phyloP scores from a whole-genome alignment of 1,140 invertebrate genomes.

The Ceratosolen solmsi region DNA sequence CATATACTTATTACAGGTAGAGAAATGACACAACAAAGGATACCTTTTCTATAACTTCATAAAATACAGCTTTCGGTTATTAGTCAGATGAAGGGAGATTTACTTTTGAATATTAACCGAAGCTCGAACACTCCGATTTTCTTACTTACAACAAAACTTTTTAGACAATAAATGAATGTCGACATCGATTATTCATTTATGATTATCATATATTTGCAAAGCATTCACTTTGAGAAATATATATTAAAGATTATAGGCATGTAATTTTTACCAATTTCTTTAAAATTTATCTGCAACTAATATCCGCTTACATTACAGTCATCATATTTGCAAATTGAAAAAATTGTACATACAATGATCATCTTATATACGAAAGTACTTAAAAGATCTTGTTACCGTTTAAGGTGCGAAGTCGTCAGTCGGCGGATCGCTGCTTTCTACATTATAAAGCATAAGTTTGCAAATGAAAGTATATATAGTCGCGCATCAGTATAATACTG shows the following conservation, averaged over 20 bases:
- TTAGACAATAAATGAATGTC: no score
- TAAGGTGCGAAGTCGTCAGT: constrained; percentile 42
- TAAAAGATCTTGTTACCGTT: constrained; percentile 34
- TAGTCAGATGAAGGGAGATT: no score
- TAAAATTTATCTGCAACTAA: not conserved
- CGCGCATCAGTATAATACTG: not conserved
- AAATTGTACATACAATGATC: constrained; percentile 25
- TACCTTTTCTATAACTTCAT: no score
- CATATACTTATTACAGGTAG: no score
- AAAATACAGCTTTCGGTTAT: no score
- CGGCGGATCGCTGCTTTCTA: constrained; percentile 29
- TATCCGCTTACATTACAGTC: not conserved
- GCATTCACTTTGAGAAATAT: not conserved
- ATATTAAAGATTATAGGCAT: not conserved
- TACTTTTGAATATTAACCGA: no score
- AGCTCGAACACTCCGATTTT: no score
- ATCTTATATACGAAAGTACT: not conserved
- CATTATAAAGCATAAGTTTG: constrained; percentile 31
- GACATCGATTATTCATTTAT: no score
- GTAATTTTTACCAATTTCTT: no score
- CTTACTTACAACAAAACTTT: no score
- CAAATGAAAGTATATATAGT: constrained; percentile 31
- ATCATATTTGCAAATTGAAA: constrained; percentile 2
- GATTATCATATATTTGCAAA: no score
- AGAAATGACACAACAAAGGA: no score